Evolutionary conservation across 2,888 invertebrate genomes (phyloP), one percentile per base, ranked within the genome.

Genomic region (Drosophila rellima): DNA sequence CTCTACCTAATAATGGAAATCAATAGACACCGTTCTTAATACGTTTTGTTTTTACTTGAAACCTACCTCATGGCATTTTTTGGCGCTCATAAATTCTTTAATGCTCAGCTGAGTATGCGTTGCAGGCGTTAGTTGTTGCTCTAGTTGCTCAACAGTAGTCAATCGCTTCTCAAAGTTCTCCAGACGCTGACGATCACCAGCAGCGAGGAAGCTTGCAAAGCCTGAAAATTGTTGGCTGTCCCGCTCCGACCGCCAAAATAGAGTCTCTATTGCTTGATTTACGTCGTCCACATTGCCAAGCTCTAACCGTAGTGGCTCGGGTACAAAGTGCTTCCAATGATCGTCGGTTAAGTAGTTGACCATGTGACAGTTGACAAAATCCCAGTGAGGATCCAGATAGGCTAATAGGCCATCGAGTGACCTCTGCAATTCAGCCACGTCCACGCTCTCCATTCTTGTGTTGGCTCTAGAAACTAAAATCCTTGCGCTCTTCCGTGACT

Each of bases 51-150:
- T 17, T 8, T 1, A 3, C 6, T n/a, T 15, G 15, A 18, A 7
- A 40, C 63, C 1, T 13, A 95, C 95, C 94, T 97, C 97, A 90
- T 97, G 96, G 44, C 95, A 94, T 88, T 97, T 97, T 91, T 97
- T 97, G 51, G 94, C 93, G 3, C 94, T 95, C 96, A 97, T 96
- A 82, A 96, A 96, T 75, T 95, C 94, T n/a, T 94, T 94, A 8
- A 96, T 92, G 70, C 68, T 85, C 0, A 91, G 59, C 15, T 72
- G 70, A 17, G 51, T 13, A n/a, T 68, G 39, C 2, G 18, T n/a
- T 17, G 17, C 29, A 8, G 39, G 11, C 7, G 52, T 50, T 0
- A 82, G 13, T 15, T 66, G 92, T 91, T 66, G 89, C 74, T 68
- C 61, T 13, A 90, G 72, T 7, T 93, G 91, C 56, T 93, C 92